Conservation (phyloP, 1,140 invertebrate species). For the Ganaspis sp. region DNA sequence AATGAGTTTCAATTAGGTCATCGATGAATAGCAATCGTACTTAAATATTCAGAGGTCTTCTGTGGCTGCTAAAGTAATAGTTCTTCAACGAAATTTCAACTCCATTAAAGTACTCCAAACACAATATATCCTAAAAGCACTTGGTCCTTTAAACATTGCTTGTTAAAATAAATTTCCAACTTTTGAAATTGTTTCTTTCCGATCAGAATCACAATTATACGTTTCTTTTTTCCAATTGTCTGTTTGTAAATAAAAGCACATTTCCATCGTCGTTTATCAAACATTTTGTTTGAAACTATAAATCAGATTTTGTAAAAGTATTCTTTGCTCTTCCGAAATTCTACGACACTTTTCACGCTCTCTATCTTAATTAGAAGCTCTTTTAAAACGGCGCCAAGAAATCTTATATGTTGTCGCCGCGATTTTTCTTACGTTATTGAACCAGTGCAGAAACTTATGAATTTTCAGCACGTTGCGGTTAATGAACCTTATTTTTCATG, state of each 20-base stretch:
- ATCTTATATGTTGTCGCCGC: neutral
- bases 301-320: too few species aligned
- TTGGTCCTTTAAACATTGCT: conserved; percentile 5
- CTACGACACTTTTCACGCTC: too few species aligned
- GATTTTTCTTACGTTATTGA: neutral
- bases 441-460: neutral
- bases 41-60: conserved; percentile 5
- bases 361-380: too few species aligned
- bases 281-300: too few species aligned
- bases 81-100: conserved; percentile 26
- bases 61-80: conserved; percentile 1
- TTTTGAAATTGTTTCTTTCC: neutral
- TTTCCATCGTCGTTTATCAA: too few species aligned
- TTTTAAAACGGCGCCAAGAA: neutral
- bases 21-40: conserved; percentile 15
- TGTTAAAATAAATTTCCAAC: neutral
- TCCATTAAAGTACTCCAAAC: conserved; percentile 21
- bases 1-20: conserved; percentile 26
- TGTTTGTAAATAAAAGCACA: too few species aligned
- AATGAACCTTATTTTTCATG: conserved; percentile 23
- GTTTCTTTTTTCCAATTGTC: neutral
- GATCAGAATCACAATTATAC: neutral
- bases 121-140: neutral
- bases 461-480: conserved; percentile 3
- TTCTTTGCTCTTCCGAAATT: too few species aligned